phyloP scores from a whole-genome alignment of 2,888 invertebrate species.

The Plutella xylostella region DNA sequence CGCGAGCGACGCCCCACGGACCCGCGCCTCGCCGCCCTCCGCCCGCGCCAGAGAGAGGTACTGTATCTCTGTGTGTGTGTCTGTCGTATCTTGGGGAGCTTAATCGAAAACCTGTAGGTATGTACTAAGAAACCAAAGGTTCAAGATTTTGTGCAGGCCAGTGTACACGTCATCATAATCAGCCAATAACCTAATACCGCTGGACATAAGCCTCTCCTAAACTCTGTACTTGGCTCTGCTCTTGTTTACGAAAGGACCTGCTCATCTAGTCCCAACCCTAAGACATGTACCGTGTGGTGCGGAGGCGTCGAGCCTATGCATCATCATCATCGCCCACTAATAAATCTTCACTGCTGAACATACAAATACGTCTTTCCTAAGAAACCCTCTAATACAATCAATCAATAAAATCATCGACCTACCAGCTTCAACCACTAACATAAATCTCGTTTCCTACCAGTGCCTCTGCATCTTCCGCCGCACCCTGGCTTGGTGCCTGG shows the following conservation, averaged over 20 bases:
- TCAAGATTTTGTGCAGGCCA: no score
- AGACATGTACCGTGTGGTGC: neutral
- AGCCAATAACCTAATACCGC: neutral
- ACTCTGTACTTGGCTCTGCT: no score
- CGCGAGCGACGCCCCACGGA: conserved; percentile 28
- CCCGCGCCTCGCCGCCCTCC: conserved; percentile 21
- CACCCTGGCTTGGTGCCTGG: conserved; percentile 26
- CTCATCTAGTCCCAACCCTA: neutral
- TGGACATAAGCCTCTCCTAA: no score
- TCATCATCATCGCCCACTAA: neutral
- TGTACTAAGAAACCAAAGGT: no score
- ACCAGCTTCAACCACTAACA: no score
- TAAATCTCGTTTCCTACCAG: conserved; percentile 24
- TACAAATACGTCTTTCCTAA: neutral
- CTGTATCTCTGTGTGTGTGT: no score
- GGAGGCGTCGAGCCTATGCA: no score
- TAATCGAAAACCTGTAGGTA: no score
- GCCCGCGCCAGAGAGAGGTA: conserved; percentile 29
- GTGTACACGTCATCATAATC: neutral
- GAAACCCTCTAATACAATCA: neutral
- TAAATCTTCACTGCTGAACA: neutral
- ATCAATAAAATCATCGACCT: neutral
- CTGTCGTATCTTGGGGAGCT: no score
- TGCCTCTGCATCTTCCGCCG: conserved; percentile 41
- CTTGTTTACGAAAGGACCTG: no score